Base-by-base conservation (phyloP, 2,797 vertebrate genomes). In the Eulemur albifrons region DNA sequence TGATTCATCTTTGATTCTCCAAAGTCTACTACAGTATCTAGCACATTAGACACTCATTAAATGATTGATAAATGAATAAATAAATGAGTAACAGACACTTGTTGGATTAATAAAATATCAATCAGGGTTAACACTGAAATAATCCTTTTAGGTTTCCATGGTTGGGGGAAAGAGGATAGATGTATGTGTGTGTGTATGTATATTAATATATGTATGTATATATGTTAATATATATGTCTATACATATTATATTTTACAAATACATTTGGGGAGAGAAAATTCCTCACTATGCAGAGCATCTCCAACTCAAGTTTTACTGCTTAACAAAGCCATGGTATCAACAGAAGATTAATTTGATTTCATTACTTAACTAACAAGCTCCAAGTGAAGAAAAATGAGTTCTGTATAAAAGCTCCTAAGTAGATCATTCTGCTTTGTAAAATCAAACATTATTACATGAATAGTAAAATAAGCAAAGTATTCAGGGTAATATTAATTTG, bases 41-140 rank as follows among this genome's bases (percentile, higher is more conserved):
- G 54, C 87, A 93, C 80, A 95, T 57, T 59, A 92, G 52, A 95
- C 35, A 84, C 18, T 93, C 88, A 93, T 80, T 95, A 95, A 93
- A 90, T 92, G 52, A 52, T 84, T 90, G 89, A 93, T 93, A 84
- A 97, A 96, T 90, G 50, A 82, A 90, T 81, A 13, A 95, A 82
- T 89, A 88, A 61, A 80, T 3, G 45, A 93, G 38, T 91, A 88
- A 83, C 38, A 94, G 82, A 85, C 10, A 84, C 38, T 85, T 92
- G 59, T 81, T 87, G 32, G 32, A 94, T 45, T 88, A 83, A 92
- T 80, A 89, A 92, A 94, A n/a, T 77, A 96, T 48, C 90, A 82
- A 77, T 84, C 65, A 84, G 30, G 30, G 40, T 93, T 79, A 86
- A 93, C 27, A 83, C 10, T 76, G 57, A 84, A 90, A 77, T 67